Evolutionary conservation across 2,113 vertebrate species (phyloP).

Genomic region (Struthidea cinerea): DNA sequence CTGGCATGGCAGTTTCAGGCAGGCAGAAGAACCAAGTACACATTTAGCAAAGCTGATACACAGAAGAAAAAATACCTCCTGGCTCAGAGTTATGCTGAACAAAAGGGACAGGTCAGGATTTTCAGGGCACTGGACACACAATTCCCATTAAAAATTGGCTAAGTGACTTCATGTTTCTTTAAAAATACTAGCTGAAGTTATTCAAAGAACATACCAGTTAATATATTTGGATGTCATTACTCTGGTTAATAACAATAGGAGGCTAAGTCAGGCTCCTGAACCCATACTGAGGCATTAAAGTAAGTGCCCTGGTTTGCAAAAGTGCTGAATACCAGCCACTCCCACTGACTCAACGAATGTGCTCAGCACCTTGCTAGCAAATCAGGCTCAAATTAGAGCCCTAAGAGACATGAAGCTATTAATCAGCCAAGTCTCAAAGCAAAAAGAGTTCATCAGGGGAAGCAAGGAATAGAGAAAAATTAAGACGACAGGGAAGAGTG

Average conservation of each 20-base stretch:
- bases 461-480: neutral
- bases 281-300: neutral
- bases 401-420: neutral
- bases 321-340: constrained; percentile 34
- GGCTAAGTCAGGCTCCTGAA: neutral
- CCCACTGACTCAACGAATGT: neutral
- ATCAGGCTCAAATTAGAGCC: neutral
- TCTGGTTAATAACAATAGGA: constrained; percentile 6
- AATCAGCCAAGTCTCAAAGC: neutral
- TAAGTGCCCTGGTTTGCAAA: neutral
- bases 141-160: neutral
- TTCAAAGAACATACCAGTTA: neutral
- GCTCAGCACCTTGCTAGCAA: constrained; percentile 8
- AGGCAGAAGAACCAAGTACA: neutral
- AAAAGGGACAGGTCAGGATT: neutral
- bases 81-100: neutral
- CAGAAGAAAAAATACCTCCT: neutral
- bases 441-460: neutral
- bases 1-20: neutral
- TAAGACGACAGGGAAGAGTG: neutral
- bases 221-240: neutral
- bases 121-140: neutral
- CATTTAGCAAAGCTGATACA: neutral
- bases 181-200: neutral
- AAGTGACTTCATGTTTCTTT: neutral